Base-by-base conservation (phyloP, 2,888 invertebrate genomes). In the Rhagium mordax region DNA sequence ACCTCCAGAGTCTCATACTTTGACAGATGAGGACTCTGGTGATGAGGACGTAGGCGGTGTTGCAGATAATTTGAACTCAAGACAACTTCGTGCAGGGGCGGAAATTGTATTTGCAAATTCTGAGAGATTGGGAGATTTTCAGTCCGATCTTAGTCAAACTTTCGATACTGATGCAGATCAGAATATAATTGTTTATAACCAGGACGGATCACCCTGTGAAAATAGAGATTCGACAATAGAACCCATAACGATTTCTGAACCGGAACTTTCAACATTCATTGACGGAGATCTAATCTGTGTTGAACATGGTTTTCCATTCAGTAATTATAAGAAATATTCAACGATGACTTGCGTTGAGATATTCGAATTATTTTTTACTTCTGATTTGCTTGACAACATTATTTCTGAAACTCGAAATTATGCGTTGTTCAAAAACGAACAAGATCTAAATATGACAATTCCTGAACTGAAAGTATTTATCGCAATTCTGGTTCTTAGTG, bases 361-460 rank as follows among this genome's bases (percentile, higher is more conserved):
- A 18, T 64, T 64, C 21, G 27, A 49, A 29, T 33, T 21, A 4
- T 64, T 64, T 49, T 49, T 64, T 48, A 24, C 24, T 6, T 6
- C 24, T 24, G 24, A 24, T 24, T 24, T 24, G 24, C 6, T 24
- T 6, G 24, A 24, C 24, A 24, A 24, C 2, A 64, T 64, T 8
- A 29, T 59, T 16, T 2, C 41, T 1, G 60, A 69, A 48, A 27
- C 48, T 72, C 73, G 74, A 73, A 78, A 78, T 77, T 69, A 69
- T 47, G 41, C 68, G 4, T 15, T 69, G 24, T 10, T 59, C 2
- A 69, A 60, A 60, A 60, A 59, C 16, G 3, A 8, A n/a, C 13
- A 57, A 24, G 60, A 60, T 24, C 60, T 27, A 13, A 3, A 57
- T 5, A 3, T 69, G 8, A 15, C 57, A 0, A n/a, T 49, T 2